Conservation (phyloP, 2,888 invertebrate genomes). For the Cephus pygmeus region DNA sequence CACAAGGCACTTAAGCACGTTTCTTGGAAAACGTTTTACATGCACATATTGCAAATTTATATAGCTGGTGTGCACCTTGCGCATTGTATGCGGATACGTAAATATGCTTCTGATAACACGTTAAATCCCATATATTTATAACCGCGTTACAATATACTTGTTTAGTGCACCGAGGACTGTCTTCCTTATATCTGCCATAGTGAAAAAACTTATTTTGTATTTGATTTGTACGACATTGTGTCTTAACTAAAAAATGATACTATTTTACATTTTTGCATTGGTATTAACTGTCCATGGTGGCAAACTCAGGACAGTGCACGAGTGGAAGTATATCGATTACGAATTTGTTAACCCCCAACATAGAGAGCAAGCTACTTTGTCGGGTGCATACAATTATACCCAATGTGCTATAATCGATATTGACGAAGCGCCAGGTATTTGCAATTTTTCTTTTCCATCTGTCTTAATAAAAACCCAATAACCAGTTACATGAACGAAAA, state of each 20-base stretch:
- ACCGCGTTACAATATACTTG: not conserved
- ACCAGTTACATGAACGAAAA: too few relatives aligned
- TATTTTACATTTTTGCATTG: not conserved
- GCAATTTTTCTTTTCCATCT: not conserved
- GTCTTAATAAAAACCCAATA: not conserved
- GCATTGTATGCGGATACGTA: not conserved
- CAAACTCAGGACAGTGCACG: slow-evolving; percentile 65
- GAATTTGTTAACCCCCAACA: slow-evolving; percentile 71
- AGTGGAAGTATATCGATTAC: slow-evolving; percentile 81
- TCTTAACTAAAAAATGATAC: not conserved
- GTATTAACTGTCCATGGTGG: not conserved
- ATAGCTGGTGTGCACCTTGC: not conserved
- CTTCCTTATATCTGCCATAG: not conserved
- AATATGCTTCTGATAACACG: not conserved
- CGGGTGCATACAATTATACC: slow-evolving; percentile 56
- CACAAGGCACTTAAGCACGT: not conserved
- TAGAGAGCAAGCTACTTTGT: slow-evolving; percentile 70
- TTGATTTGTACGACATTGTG: not conserved
- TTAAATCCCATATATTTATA: not conserved
- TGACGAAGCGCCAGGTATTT: slow-evolving; percentile 30
- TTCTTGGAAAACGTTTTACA: not conserved
- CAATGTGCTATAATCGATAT: slow-evolving; percentile 42
- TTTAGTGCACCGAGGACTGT: not conserved
- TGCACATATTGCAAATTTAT: not conserved
- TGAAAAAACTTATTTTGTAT: not conserved